These are phyloP conservation scores for Globodera rostochiensis DNA, from an alignment of 1,140 invertebrate genomes.

Conservation along the genomic window DNA sequence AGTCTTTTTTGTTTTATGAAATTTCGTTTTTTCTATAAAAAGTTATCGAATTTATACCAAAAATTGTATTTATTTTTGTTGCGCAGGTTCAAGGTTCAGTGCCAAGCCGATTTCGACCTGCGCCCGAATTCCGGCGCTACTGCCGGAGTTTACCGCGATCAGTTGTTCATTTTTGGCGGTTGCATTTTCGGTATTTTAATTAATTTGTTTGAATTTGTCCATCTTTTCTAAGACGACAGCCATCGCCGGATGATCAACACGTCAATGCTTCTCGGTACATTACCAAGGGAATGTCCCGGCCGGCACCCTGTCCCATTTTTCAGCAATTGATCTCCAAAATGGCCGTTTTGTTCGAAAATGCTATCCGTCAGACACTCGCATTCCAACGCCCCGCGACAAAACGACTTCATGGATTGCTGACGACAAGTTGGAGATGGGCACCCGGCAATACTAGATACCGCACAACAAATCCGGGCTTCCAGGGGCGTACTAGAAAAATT, in stretches of 20 bases:
- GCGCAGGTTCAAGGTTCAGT: conserved; percentile 29
- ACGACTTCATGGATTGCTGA: conserved; percentile 21
- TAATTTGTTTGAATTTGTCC: neutral
- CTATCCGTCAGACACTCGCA: conserved; percentile 4
- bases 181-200: conserved; percentile 21
- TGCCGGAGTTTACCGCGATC: conserved; percentile 8
- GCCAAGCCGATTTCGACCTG: conserved; percentile 14
- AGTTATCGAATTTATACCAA: too few species aligned
- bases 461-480: too few species aligned
- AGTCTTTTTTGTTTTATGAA: neutral
- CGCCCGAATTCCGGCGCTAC: conserved; percentile 26
- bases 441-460: too few species aligned
- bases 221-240: neutral
- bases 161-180: conserved; percentile 22
- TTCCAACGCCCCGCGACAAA: conserved; percentile 26
- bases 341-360: conserved; percentile 5
- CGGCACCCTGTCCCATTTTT: neutral
- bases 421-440: conserved; percentile 20
- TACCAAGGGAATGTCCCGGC: neutral
- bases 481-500: too few species aligned
- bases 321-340: conserved; percentile 25
- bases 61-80: neutral
- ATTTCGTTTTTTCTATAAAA: neutral
- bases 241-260: conserved; percentile 26
- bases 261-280: conserved; percentile 24